Percentiles rank a stretch among this genome's conserved stretches.
Evolutionary conservation across 2,797 vertebrate genomes (phyloP).

Genomic region (Tokudaia muenninki): DNA sequence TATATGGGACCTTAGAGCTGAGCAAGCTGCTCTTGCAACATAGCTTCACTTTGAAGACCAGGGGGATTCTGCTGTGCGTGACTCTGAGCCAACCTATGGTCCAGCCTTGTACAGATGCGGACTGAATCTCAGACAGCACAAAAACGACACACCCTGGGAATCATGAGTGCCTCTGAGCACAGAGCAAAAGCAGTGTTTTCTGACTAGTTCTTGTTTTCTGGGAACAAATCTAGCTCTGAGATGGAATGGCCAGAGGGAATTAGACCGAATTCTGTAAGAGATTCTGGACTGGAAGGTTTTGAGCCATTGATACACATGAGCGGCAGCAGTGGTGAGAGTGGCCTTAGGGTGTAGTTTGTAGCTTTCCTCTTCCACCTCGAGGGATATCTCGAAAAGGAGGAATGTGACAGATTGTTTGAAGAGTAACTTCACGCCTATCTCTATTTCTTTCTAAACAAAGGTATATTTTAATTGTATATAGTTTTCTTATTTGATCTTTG

Average conservation of each 20-base stretch:
- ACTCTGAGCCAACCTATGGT: neutral
- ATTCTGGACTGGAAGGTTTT: constrained; percentile 51
- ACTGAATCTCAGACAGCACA: constrained; percentile 7
- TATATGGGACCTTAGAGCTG: accelerated
- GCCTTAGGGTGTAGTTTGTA: neutral
- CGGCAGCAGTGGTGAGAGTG: neutral
- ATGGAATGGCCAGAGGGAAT: neutral
- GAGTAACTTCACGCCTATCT: neutral
- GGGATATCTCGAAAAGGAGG: neutral
- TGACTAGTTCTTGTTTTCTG: neutral
- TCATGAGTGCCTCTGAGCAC: neutral
- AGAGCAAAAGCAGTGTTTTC: neutral
- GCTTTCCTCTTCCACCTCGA: neutral
- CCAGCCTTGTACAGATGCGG: neutral
- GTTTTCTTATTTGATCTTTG: neutral
- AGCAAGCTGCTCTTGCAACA: neutral
- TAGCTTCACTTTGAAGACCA: neutral
- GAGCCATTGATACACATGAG: neutral
- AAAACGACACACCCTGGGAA: neutral
- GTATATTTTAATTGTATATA: neutral
- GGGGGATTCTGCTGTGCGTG: neutral
- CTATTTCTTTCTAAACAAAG: constrained; percentile 28
- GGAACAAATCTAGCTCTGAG: neutral
- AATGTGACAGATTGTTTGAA: neutral
- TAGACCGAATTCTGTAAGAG: neutral